These are phyloP conservation scores for Stictonetta naevosa DNA, from an alignment of 2,113 vertebrate genomes.

Conservation along the genomic window DNA sequence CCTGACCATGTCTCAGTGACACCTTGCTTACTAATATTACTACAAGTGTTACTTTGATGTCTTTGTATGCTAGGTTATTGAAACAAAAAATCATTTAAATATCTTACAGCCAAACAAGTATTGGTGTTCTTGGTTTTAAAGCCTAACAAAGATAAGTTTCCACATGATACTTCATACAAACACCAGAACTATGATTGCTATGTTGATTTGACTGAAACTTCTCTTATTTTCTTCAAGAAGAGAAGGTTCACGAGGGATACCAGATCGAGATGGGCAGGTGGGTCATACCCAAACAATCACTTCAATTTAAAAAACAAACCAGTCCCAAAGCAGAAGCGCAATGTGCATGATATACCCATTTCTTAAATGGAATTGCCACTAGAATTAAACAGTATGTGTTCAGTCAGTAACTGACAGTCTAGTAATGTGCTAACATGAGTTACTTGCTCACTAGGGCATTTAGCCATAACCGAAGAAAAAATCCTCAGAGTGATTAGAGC, in stretches of 20 bases:
- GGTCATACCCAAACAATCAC: neutral
- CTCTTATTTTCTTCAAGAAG: conserved; percentile 69
- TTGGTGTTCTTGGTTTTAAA: neutral
- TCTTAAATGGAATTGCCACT: neutral
- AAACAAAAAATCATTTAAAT: neutral
- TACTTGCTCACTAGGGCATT: rapidly evolving
- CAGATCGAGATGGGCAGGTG: conserved; percentile 83
- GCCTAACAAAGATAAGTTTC: neutral
- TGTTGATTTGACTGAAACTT: neutral
- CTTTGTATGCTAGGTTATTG: neutral
- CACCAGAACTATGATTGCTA: neutral
- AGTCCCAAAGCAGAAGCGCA: neutral
- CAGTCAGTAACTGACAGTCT: neutral
- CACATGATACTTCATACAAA: neutral
- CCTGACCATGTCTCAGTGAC: neutral
- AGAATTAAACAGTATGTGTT: neutral
- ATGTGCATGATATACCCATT: neutral
- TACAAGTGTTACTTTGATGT: neutral
- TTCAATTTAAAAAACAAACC: neutral
- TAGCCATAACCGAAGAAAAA: neutral
- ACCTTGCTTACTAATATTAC: neutral
- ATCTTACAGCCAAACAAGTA: neutral
- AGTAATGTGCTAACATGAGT: rapidly evolving
- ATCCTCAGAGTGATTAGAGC: neutral
- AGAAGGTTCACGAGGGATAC: conserved; percentile 80